Conservation (phyloP, 2,797 vertebrate genomes). For the Melanotaenia maccullochi region DNA sequence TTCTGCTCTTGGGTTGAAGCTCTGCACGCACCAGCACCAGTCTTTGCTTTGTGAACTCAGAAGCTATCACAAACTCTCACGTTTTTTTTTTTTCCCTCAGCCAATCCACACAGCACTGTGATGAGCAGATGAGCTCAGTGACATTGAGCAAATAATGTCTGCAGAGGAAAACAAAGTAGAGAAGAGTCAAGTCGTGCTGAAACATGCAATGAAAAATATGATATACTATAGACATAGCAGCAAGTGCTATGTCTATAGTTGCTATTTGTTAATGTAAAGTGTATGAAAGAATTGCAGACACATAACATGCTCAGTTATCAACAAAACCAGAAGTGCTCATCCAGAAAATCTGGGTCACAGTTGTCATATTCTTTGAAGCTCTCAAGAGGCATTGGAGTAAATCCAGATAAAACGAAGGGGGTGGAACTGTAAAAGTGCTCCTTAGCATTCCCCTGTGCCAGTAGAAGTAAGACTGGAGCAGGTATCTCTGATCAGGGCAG, state of each 20-base stretch:
- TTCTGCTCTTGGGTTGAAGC: neutral
- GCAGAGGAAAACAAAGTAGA: neutral
- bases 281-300: no score
- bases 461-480: neutral
- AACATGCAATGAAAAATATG: neutral
- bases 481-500: neutral
- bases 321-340: conserved; percentile 5
- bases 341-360: conserved; percentile 41
- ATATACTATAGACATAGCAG: no score
- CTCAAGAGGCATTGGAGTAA: conserved; percentile 26
- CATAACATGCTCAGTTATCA: conserved; percentile 9
- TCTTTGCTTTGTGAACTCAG: neutral
- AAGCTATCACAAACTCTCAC: no score
- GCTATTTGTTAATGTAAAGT: no score
- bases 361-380: conserved; percentile 17
- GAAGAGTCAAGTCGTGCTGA: neutral
- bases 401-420: conserved; percentile 25
- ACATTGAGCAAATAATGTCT: neutral
- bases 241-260: no score
- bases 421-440: neutral
- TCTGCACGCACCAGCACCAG: neutral
- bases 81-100: no score
- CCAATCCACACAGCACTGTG: neutral
- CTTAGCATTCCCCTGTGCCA: neutral
- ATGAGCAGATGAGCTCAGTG: neutral